Percentiles rank a stretch among this genome's conserved stretches.
Conservation (phyloP, 2,113 vertebrate species). For the Felis chaus region DNA sequence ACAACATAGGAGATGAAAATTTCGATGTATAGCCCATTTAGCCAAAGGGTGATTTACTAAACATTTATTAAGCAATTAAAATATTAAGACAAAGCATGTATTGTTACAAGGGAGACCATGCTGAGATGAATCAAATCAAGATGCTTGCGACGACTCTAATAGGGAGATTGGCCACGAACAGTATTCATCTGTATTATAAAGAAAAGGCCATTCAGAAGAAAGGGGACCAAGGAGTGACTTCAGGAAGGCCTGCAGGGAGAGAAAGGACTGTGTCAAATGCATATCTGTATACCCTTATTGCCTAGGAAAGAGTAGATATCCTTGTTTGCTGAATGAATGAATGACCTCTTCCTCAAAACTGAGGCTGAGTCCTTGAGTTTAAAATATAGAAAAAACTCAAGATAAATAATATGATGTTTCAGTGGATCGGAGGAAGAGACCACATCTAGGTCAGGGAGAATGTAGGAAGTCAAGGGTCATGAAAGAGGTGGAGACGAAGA, state of each 20-base stretch:
- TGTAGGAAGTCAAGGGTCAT: neutral
- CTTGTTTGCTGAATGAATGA: neutral
- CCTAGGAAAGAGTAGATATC: neutral
- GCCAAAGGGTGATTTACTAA: neutral
- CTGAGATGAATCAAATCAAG: neutral
- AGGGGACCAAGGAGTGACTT: neutral
- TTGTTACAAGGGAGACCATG: neutral
- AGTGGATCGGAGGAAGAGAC: neutral
- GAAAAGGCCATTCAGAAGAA: neutral
- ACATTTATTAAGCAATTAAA: neutral
- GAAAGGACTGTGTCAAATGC: neutral
- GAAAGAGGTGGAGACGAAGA: neutral
- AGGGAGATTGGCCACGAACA: neutral
- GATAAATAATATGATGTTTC: neutral
- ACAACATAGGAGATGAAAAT: neutral
- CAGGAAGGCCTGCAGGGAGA: neutral
- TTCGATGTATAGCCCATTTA: neutral
- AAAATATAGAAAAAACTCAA: neutral
- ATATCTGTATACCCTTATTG: neutral
- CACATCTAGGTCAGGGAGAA: neutral
- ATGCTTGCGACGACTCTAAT: neutral
- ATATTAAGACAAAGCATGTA: neutral
- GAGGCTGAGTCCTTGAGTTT: neutral
- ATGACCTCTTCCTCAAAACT: neutral
- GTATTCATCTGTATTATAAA: neutral